Percentiles rank a stretch among this genome's conserved stretches.
These are phyloP conservation scores for Drosophila gaucha DNA, from an alignment of 2,888 invertebrate genomes.

Conservation along the genomic window DNA sequence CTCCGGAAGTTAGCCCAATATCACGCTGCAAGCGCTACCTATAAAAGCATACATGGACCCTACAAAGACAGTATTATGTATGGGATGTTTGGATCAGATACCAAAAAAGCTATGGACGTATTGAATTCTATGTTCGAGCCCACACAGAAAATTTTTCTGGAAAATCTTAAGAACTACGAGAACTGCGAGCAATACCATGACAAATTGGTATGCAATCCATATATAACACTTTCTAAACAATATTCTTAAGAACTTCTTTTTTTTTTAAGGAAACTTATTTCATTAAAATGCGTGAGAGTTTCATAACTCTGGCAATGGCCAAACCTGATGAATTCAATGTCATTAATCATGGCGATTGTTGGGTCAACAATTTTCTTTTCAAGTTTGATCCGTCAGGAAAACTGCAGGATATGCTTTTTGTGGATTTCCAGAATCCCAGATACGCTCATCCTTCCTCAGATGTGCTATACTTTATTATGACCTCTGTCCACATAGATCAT, in stretches of 20 bases:
- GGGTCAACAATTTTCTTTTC: conserved; percentile 81
- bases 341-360: conserved; percentile 79
- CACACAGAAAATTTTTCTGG: conserved; percentile 31
- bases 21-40: conserved; percentile 80
- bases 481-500: conserved; percentile 76
- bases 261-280: conserved; percentile 58
- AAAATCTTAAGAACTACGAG: conserved; percentile 47
- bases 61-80: conserved; percentile 34
- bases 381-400: conserved; percentile 55
- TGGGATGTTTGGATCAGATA: conserved; percentile 34
- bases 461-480: conserved; percentile 77
- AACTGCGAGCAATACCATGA: conserved; percentile 56
- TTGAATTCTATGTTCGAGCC: conserved; percentile 30
- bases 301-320: background rate
- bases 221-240: too few relatives aligned
- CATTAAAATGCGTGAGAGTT: conserved; percentile 18
- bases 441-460: conserved; percentile 76
- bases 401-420: conserved; percentile 69
- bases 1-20: conserved; percentile 81
- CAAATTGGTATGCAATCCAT: conserved; percentile 58
- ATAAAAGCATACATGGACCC: conserved; percentile 55
- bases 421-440: conserved; percentile 80
- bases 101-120: conserved; percentile 12
- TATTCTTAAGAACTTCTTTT: too few relatives aligned
- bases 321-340: conserved; percentile 71